Percentiles rank a stretch among this genome's conserved stretches.
Evolutionary conservation across 2,888 invertebrate species (phyloP).

Genomic region (Argyra leucocephala): DNA sequence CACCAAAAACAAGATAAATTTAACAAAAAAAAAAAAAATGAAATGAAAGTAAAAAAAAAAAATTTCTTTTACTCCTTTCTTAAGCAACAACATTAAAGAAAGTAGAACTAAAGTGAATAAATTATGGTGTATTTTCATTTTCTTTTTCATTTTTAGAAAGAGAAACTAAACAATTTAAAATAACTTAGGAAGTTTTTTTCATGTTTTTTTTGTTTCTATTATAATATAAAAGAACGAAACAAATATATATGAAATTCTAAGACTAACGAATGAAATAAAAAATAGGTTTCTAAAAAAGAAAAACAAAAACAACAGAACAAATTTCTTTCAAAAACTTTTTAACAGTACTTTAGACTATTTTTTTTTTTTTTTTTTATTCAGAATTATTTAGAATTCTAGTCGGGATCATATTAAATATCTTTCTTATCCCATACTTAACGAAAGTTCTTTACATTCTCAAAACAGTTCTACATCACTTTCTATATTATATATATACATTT

Average conservation of each 20-base stretch:
- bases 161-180: not conserved
- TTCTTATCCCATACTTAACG: not conserved
- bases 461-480: not conserved
- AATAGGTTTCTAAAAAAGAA: not conserved
- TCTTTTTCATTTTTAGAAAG: not conserved
- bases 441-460: not conserved
- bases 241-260: too few species aligned
- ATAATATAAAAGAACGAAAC: too few species aligned
- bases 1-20: too few species aligned
- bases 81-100: not conserved
- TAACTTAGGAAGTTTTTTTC: not conserved
- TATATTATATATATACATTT: too few species aligned
- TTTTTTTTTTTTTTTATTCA: not conserved
- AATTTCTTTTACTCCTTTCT: too few species aligned
- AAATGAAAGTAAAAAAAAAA: too few species aligned
- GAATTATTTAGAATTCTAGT: constrained; percentile 6
- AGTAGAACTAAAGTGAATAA: not conserved
- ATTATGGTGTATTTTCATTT: not conserved
- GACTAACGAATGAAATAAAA: too few species aligned
- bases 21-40: too few species aligned
- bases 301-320: not conserved
- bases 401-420: not conserved
- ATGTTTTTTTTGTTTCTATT: not conserved
- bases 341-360: not conserved
- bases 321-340: not conserved